Base-by-base conservation (phyloP, 1,140 invertebrate genomes). In the Olivierus martensii region DNA sequence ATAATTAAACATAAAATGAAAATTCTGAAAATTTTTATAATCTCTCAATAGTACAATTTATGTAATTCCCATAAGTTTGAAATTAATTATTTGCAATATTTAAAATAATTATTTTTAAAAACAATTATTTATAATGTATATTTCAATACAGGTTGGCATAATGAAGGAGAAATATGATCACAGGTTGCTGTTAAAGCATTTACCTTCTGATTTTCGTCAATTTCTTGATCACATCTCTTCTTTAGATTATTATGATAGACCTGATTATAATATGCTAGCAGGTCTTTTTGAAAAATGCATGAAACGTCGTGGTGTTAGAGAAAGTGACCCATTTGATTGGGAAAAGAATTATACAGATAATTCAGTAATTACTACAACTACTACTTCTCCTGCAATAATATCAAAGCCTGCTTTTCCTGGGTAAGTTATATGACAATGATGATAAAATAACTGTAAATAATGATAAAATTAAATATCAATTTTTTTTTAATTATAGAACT, bases 161-260 rank as follows among this genome's bases (percentile, higher is more conserved):
- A 93, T 94, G 80, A 97, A 98, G 69, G 91, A 97, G 65, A 93
- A 92, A 66, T 96, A 95, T 71, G 92, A 98, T 73, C 89, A 97
- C 69, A 77, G 83, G 47, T 75, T 87, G 53, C 77, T 98, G 37
- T 74, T 98, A 9, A 96, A 95, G 70, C 88, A 95, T 66, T 75
- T 97, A 59, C 93, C 93, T 34, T 87, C 86, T 36, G 93, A 98
- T 73, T 80, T 98, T 58, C 80, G 85, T 49, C 81, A 89, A 68
- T 96, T 97, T 71, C 73, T 97, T 22, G 91, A 96, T 64, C 92
- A 98, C 69, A 89, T 98, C 58, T 76, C 79, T 67, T 74, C 74
- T 36, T 63, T 97, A 55, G 84, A 88, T 59, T 98, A 97, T 71
- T 85, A 82, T 42, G 91, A 97, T 65, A 82, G 87, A 61, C 93